phyloP scores from a whole-genome alignment of 2,113 vertebrate genomes.

The Neogobius melanostomus region DNA sequence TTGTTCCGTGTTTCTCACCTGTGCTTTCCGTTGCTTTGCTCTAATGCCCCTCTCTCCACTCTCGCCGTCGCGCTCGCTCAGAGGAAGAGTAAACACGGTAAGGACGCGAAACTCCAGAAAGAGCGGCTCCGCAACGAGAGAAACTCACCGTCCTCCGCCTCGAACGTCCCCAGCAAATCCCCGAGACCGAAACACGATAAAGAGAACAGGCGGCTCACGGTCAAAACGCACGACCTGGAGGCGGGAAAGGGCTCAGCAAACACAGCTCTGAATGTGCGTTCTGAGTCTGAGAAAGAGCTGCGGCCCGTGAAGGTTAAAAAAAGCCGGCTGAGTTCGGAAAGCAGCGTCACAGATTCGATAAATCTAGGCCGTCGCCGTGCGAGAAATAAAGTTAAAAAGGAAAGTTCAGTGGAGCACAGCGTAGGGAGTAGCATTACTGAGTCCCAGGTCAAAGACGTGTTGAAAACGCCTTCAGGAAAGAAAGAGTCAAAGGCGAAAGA shows the following conservation, averaged over 20 bases:
- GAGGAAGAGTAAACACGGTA: slow-evolving; percentile 70
- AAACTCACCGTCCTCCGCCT: not conserved
- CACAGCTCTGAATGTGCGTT: not conserved
- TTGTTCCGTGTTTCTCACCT: slow-evolving; percentile 19
- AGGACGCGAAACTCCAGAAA: slow-evolving; percentile 25
- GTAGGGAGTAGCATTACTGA: not conserved
- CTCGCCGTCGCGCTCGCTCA: slow-evolving; percentile 57
- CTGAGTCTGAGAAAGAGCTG: not conserved
- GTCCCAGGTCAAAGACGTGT: not conserved
- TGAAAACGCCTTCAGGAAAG: not conserved
- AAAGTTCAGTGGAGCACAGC: not conserved
- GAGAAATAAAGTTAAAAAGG: not conserved
- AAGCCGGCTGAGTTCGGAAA: slow-evolving; percentile 19
- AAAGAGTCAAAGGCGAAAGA: not conserved
- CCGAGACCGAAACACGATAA: not conserved
- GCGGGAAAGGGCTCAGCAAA: not conserved
- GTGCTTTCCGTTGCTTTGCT: slow-evolving; percentile 20
- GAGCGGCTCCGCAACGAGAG: not conserved
- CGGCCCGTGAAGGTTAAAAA: slow-evolving; percentile 15
- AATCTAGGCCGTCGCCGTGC: not conserved
- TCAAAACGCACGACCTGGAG: not conserved
- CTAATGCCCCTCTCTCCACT: slow-evolving; percentile 64
- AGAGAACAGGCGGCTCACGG: not conserved
- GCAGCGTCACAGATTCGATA: not conserved
- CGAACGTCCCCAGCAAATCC: not conserved